Base-by-base conservation (phyloP, 1,140 invertebrate genomes). In the Radopholus similis region DNA sequence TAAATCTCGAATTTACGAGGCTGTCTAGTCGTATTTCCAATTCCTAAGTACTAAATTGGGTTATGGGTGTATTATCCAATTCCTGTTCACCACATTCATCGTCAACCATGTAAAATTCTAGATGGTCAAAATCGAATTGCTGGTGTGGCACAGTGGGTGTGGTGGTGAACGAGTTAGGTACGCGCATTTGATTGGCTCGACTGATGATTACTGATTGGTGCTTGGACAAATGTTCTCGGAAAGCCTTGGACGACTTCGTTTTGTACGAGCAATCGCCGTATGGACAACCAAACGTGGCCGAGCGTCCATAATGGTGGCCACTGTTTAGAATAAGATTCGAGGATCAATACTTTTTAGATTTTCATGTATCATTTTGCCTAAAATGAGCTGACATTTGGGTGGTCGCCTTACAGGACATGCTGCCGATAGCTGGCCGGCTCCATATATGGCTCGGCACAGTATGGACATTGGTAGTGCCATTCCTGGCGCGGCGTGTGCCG, bases 361-460 rank as follows among this genome's bases (percentile, higher is more conserved):
- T 32, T n/a, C 6, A 62, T 64, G 18, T 8, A 6, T 30, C n/a
- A 62, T 1, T 68, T 44, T 54, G 11, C 0, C 8, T 26, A 62
- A 59, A 57, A 4, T n/a, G n/a, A 13, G 11, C 28, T 30, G 32
- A 2, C 18, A 15, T 47, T 21, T 30, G 5, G 9, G 30, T n/a
- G 37, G 53, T 47, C 37, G 21, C 32, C 77, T 67, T 59, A 81
- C 78, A 62, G 38, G 18, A 81, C 74, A 65, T 81, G 78, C 28
- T 77, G 73, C 42, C 82, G 76, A 69, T 81, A 81, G 51, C 81
- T 82, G 11, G 79, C 81, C 9, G 79, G 79, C 51, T 81, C 79
- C 78, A 81, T 81, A 40, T 76, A 74, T 9, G 62, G 42, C 58
- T 82, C 78, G 13, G 26, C 47, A 58, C 79, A 81, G 68, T 81